Conservation (phyloP, 2,797 vertebrate species). For the Gallinago nigripennis region DNA sequence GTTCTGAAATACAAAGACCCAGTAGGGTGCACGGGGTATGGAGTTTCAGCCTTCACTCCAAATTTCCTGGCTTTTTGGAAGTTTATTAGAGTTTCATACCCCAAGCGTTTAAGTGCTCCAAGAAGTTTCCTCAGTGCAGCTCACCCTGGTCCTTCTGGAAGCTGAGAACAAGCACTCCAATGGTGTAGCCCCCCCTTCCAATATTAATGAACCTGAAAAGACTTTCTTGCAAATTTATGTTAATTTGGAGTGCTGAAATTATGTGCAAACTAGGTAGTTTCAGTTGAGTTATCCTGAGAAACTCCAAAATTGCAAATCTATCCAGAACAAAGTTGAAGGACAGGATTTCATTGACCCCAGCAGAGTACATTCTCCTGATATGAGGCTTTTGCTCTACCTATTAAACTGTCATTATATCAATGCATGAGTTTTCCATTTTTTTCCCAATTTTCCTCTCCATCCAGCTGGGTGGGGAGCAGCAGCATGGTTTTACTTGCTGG, state of each 20-base stretch:
- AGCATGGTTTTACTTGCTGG: not conserved
- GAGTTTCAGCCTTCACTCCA: slow-evolving; percentile 41
- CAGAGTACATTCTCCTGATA: not conserved
- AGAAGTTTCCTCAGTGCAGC: not conserved
- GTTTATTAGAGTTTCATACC: slow-evolving; percentile 43
- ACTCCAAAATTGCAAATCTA: not conserved
- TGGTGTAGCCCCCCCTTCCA: not conserved
- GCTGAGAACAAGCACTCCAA: not conserved
- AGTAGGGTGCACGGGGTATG: slow-evolving; percentile 27
- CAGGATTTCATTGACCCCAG: not conserved
- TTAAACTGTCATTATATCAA: not conserved
- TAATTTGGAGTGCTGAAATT: not conserved
- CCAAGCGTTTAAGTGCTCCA: slow-evolving; percentile 4
- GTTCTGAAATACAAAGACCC: slow-evolving; percentile 34
- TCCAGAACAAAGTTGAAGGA: not conserved
- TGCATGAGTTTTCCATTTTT: not conserved
- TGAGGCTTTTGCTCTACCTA: not conserved
- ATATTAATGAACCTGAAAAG: slow-evolving; percentile 36
- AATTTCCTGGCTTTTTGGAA: slow-evolving; percentile 48
- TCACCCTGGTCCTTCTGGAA: not conserved
- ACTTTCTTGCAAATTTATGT: slow-evolving; percentile 22
- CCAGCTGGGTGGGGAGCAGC: not conserved
- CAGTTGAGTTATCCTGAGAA: not conserved
- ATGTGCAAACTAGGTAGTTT: not conserved
- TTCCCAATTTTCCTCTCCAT: not conserved